Evolutionary conservation across 2,888 invertebrate genomes (phyloP).

Genomic region (Drosophila lacicola): DNA sequence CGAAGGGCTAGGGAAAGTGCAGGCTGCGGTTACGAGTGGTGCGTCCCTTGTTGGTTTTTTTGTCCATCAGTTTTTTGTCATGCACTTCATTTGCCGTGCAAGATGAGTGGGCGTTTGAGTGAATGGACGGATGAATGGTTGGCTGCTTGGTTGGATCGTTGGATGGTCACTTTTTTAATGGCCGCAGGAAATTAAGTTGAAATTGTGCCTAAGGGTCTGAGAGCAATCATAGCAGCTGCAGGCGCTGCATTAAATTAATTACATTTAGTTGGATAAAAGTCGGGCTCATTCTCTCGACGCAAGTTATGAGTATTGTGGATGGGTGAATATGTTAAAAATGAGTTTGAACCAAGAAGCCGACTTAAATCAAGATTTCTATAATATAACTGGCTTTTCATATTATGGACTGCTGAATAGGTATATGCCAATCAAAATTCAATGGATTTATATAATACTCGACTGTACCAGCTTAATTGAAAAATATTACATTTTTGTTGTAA

Average conservation of each 20-base stretch:
- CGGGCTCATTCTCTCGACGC: background rate
- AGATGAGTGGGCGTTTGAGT: constrained; percentile 62
- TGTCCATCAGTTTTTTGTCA: constrained; percentile 36
- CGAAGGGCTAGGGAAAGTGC: constrained; percentile 11
- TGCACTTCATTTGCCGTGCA: constrained; percentile 66
- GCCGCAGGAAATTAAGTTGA: constrained; percentile 51
- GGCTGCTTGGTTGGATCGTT: constrained; percentile 21
- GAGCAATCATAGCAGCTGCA: constrained; percentile 35
- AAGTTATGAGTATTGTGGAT: background rate
- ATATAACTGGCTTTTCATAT: no score
- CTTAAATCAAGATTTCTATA: no score
- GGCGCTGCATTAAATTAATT: constrained; percentile 45
- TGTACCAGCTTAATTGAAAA: no score
- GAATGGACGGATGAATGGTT: constrained; percentile 31
- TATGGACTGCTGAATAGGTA: no score
- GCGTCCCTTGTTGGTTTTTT: constrained; percentile 42
- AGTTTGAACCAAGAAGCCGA: no score
- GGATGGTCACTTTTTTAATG: constrained; percentile 53
- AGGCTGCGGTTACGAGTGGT: constrained; percentile 63
- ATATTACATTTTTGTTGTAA: no score
- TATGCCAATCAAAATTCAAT: no score
- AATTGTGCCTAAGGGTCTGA: constrained; percentile 36
- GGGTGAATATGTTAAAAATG: background rate
- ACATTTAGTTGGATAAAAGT: constrained; percentile 30
- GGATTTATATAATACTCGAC: no score